Evolutionary conservation across 2,113 vertebrate species (phyloP).

Genomic region (Malurus melanocephalus): DNA sequence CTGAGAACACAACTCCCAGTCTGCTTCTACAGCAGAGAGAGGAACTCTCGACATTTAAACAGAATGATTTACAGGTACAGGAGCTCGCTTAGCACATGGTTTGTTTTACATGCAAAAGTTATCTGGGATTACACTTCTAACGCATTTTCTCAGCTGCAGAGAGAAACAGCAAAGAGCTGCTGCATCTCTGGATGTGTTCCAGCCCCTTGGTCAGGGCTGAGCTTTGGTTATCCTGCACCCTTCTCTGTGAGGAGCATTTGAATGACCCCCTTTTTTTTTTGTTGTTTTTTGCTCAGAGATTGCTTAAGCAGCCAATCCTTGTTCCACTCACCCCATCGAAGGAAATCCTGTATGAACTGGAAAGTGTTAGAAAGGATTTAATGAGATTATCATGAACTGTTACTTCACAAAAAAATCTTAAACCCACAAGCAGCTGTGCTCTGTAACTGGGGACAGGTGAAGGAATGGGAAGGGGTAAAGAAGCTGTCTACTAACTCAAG

Average conservation of each 20-base stretch:
- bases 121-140: not conserved
- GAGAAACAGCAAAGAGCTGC: not conserved
- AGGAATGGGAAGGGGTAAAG: constrained; percentile 13
- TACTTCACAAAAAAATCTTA: constrained; percentile 69
- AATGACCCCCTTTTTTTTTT: not conserved
- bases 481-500: constrained; percentile 25
- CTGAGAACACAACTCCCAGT: fast-evolving
- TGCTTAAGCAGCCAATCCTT: constrained; percentile 29
- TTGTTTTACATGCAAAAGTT: not conserved
- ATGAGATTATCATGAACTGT: constrained; percentile 74
- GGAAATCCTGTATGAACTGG: constrained; percentile 59
- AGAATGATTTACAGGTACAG: not conserved
- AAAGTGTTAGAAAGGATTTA: constrained; percentile 75
- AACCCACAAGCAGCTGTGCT: constrained; percentile 38
- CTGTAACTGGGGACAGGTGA: constrained; percentile 60
- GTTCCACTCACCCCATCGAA: not conserved
- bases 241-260: not conserved
- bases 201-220: not conserved
- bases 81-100: not conserved
- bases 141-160: not conserved
- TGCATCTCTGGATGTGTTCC: not conserved
- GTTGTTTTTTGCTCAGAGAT: not conserved
- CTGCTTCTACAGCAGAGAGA: not conserved
- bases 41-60: not conserved
- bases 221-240: not conserved